Evolutionary conservation across 1,140 invertebrate species (phyloP), one percentile per base, ranked within the genome.

Genomic region (Epicauta chinensis): DNA sequence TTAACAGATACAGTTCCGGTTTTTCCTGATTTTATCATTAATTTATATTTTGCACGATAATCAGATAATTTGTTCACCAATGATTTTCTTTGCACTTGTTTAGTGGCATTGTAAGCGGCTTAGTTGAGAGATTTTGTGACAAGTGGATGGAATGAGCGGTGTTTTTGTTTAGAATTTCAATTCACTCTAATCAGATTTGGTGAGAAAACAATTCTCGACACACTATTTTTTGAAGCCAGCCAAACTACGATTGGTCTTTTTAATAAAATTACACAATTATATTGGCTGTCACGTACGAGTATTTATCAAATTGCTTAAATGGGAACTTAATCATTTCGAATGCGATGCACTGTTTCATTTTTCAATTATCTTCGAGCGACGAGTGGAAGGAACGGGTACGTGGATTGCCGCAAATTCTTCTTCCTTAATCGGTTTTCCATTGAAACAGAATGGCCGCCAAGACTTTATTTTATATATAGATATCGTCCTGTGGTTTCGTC

Each of bases 301-400:
- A 64, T 64, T 64, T 64, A 64, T 64, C 62, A 64, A 64, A 62
- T 32, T 39, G 36, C 30, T 39, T 47, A 53, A 61, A 63, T 63
- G 56, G 16, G 39, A 55, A 46, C 23, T 63, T 61, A 61, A 61
- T 61, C 61, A 61, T 63, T 63, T 63, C 55, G 52, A 63, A 63
- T 55, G 56, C 56, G 42, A 61, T 61, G 55, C 46, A 47, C 43
- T 58, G 59, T 61, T 58, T 55, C 53, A 55, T 60, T 56, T 60
- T 60, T 60, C 58, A 60, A 60, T 60, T 60, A 60, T 56, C 58
- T 57, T 53, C 38, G 36, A 30, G 38, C n/a, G n/a, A n/a, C n/a
- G n/a, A n/a, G n/a, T n/a, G 23, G 7, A 23, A 23, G 23, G 7
- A 23, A 23, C 23, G 31, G 42, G 32, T 45, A 39, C 43, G 42